Evolutionary conservation across 2,113 vertebrate species (phyloP).

Genomic region (Athene noctua): DNA sequence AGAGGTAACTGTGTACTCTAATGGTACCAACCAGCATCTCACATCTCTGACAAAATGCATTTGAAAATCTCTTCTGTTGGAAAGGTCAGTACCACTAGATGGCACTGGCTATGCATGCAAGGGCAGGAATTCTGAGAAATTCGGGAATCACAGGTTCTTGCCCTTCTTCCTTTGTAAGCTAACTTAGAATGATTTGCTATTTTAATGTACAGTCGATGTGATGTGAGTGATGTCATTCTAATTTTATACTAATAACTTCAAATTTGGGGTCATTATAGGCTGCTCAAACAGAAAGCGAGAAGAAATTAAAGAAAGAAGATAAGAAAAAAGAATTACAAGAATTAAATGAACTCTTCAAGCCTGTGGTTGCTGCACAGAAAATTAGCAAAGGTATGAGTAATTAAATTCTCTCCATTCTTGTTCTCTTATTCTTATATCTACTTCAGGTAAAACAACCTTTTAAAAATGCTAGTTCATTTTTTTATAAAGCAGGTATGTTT

Average conservation of each 20-base stretch:
- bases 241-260: background rate
- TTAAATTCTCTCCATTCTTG: background rate
- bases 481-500: background rate
- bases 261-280: constrained; percentile 63
- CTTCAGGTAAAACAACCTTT: background rate
- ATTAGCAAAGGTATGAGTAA: constrained; percentile 90
- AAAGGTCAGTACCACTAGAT: background rate
- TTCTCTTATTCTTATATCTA: background rate
- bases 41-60: background rate
- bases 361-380: constrained; percentile 95
- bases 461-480: background rate
- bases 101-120: background rate
- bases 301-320: constrained; percentile 86
- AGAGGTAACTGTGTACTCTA: background rate
- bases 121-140: background rate
- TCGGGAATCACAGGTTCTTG: background rate
- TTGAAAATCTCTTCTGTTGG: background rate
- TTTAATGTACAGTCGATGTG: fast-evolving
- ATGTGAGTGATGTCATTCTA: background rate
- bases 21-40: background rate
- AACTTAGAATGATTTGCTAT: background rate
- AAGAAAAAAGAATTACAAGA: constrained; percentile 97
- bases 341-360: constrained; percentile 96
- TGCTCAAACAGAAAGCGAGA: constrained; percentile 81
- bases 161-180: background rate